A percentile compares a stretch with the other conserved stretches of the same genome.
Conservation (phyloP, 2,888 invertebrate genomes). For the Anthrax anthrax region DNA sequence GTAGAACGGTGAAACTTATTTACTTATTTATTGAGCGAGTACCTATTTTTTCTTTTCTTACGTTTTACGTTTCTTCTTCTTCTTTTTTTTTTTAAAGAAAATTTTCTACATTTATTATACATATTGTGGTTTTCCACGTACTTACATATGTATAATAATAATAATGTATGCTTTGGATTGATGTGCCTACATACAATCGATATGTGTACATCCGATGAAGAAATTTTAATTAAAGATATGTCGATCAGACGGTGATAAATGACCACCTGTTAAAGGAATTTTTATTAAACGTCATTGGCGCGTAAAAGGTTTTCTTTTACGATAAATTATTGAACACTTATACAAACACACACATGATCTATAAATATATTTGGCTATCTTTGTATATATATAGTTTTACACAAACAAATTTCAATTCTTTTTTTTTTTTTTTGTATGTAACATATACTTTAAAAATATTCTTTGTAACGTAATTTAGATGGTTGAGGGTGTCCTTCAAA, state of each 20-base stretch:
- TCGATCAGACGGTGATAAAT: conserved; percentile 10
- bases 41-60: too few relatives aligned
- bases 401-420: too few relatives aligned
- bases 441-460: too few relatives aligned
- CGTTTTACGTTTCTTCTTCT: too few relatives aligned
- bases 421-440: too few relatives aligned
- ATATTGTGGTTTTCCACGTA: too few relatives aligned
- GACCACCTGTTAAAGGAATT: conserved; percentile 10
- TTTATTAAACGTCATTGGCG: conserved; percentile 8
- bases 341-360: neutral
- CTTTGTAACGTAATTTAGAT: neutral
- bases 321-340: neutral
- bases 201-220: neutral
- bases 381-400: neutral
- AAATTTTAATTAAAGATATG: conserved; percentile 11
- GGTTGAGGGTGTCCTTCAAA: neutral
- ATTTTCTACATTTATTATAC: too few relatives aligned
- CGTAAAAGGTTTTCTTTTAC: conserved; percentile 2
- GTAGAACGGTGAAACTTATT: too few relatives aligned
- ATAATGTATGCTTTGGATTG: neutral
- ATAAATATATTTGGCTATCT: neutral
- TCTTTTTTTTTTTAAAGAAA: too few relatives aligned
- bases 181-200: neutral
- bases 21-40: too few relatives aligned
- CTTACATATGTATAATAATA: too few relatives aligned